Percentiles rank a stretch among this genome's conserved stretches.
Conservation (phyloP, 2,797 vertebrate species). For the Poliocrania exsul region DNA sequence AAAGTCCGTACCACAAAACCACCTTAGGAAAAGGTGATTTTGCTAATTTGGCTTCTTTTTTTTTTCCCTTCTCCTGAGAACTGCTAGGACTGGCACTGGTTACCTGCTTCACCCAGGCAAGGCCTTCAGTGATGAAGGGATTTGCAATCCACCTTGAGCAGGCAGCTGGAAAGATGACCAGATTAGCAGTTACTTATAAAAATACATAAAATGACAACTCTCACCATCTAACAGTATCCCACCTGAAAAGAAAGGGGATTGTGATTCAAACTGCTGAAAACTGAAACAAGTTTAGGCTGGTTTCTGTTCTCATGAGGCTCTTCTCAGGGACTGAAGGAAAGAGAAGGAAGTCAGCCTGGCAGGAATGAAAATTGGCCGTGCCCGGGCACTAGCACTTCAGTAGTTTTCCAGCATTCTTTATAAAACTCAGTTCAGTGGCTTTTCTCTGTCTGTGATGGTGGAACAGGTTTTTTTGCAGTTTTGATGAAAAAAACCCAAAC, state of each 20-base stretch:
- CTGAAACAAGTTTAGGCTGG: not conserved
- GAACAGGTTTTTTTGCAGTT: not conserved
- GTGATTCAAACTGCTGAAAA: not conserved
- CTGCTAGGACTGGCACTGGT: not conserved
- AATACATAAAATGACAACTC: not conserved
- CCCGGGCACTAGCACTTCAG: not conserved
- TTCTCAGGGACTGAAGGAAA: not conserved
- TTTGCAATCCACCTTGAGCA: not conserved
- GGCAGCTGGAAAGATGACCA: not conserved
- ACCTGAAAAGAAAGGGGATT: not conserved
- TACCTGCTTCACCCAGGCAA: not conserved
- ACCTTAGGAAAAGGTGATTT: not conserved
- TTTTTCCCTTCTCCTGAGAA: not conserved
- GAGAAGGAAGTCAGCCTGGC: accelerated
- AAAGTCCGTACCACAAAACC: not conserved
- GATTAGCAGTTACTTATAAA: not conserved
- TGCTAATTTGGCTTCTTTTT: not conserved
- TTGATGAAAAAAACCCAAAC: not conserved
- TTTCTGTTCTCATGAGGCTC: not conserved
- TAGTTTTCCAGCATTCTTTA: conserved; percentile 33
- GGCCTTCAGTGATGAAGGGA: not conserved
- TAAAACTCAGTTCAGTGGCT: not conserved
- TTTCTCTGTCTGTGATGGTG: not conserved
- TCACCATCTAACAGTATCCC: not conserved
- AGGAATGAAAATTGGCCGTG: accelerated